These are phyloP conservation scores for Drosophila bocqueti DNA, from an alignment of 1,140 invertebrate genomes.

Conservation along the genomic window DNA sequence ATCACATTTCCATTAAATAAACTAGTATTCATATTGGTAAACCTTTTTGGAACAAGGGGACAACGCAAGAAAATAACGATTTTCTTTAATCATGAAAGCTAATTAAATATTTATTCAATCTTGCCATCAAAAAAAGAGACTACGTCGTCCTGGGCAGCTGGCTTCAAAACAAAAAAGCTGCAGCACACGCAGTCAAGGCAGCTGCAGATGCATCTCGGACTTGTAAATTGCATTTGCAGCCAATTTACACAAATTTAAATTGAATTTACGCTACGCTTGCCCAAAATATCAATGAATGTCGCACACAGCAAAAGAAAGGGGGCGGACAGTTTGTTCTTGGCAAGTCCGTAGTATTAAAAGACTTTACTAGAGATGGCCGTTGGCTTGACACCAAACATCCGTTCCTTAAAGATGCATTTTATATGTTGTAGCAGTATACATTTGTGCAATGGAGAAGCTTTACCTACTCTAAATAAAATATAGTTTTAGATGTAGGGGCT, in stretches of 20 bases:
- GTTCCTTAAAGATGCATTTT: background rate
- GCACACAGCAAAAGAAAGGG: constrained; percentile 36
- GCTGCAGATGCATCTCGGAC: constrained; percentile 58
- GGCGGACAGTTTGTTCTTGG: constrained; percentile 25
- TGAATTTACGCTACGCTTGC: constrained; percentile 80
- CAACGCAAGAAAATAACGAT: background rate
- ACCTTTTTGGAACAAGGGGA: background rate
- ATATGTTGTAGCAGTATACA: background rate
- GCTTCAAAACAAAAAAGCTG: constrained; percentile 5
- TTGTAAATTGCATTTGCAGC: constrained; percentile 79
- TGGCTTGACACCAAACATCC: background rate
- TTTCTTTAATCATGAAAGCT: background rate
- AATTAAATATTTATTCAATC: constrained; percentile 19
- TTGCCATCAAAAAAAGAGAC: background rate
- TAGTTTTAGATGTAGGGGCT: background rate
- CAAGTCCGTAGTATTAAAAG: constrained; percentile 5
- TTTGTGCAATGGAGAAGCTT: background rate
- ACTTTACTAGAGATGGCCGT: constrained; percentile 7
- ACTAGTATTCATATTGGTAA: no score
- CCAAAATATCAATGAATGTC: constrained; percentile 79
- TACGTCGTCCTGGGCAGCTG: constrained; percentile 2
- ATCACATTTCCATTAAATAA: background rate
- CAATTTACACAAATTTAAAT: constrained; percentile 81
- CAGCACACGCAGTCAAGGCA: constrained; percentile 57
- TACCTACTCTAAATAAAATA: background rate